These are phyloP conservation scores for Ericerus pela DNA, from an alignment of 1,140 invertebrate species.

Conservation along the genomic window DNA sequence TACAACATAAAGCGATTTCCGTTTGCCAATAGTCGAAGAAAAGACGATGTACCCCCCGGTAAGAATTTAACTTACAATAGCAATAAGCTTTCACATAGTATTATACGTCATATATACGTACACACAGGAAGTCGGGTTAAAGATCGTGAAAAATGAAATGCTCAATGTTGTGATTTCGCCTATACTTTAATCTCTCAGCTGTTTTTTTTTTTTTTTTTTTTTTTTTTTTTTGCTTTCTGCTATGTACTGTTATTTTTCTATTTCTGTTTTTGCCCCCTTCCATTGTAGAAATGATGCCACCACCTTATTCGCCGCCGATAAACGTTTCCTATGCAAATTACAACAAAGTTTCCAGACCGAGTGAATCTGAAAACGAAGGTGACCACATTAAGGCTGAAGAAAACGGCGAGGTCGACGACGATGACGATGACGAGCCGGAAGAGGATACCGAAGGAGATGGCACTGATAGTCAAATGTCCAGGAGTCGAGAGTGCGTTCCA, in stretches of 20 bases:
- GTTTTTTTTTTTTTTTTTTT: no score
- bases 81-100: no score
- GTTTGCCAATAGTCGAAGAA: background rate
- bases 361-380: background rate
- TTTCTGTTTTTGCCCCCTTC: background rate
- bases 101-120: no score
- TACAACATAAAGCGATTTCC: background rate
- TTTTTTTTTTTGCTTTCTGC: no score
- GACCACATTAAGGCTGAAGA: background rate
- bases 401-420: background rate
- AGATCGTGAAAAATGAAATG: no score
- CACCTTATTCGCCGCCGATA: background rate
- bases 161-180: no score
- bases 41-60: background rate
- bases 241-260: no score
- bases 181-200: no score
- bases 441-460: background rate
- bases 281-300: conserved; percentile 4
- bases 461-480: background rate
- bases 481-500: conserved; percentile 44
- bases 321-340: conserved; percentile 1
- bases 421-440: background rate
- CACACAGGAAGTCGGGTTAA: no score
- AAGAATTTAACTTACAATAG: no score
- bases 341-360: background rate